Evolutionary conservation across 2,113 vertebrate species (phyloP).

Genomic region (Xiphophorus hellerii): DNA sequence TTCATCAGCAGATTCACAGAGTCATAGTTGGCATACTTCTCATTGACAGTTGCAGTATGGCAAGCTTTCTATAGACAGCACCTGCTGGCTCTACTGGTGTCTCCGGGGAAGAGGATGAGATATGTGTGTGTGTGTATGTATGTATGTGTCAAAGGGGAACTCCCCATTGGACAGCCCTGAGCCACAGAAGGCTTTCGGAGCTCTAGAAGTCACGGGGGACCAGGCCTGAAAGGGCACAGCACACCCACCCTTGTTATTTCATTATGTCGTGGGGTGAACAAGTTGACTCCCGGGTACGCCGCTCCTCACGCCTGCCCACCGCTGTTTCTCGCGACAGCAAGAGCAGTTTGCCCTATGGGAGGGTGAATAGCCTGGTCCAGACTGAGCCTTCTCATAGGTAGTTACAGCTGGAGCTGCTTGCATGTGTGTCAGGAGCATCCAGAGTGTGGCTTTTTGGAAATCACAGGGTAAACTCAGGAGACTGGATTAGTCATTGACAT

Average conservation of each 20-base stretch:
- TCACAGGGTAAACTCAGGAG: neutral
- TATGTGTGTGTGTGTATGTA: constrained; percentile 30
- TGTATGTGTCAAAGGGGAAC: constrained; percentile 37
- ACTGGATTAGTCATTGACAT: constrained; percentile 39
- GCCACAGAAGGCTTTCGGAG: constrained; percentile 54
- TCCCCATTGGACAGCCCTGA: constrained; percentile 58
- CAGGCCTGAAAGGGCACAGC: constrained; percentile 40
- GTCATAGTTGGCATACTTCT: constrained; percentile 10
- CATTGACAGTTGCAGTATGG: constrained; percentile 50
- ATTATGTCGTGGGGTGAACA: constrained; percentile 73
- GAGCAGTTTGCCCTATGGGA: constrained; percentile 70
- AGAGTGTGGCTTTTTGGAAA: constrained; percentile 18
- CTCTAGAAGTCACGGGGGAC: constrained; percentile 55
- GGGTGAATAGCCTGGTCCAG: constrained; percentile 42
- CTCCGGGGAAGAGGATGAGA: constrained; percentile 41
- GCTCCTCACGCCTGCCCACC: constrained; percentile 70
- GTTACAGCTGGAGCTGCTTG: constrained; percentile 31
- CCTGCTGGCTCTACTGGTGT: constrained; percentile 67
- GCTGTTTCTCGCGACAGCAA: constrained; percentile 71
- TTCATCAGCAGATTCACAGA: constrained; percentile 5
- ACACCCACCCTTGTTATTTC: constrained; percentile 58
- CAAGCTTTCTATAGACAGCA: constrained; percentile 75
- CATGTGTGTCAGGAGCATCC: constrained; percentile 4
- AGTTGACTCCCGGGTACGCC: constrained; percentile 62
- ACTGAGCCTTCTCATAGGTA: constrained; percentile 70